Conservation (phyloP, 2,888 invertebrate genomes). For the Marasmarcha lunaedactyla region DNA sequence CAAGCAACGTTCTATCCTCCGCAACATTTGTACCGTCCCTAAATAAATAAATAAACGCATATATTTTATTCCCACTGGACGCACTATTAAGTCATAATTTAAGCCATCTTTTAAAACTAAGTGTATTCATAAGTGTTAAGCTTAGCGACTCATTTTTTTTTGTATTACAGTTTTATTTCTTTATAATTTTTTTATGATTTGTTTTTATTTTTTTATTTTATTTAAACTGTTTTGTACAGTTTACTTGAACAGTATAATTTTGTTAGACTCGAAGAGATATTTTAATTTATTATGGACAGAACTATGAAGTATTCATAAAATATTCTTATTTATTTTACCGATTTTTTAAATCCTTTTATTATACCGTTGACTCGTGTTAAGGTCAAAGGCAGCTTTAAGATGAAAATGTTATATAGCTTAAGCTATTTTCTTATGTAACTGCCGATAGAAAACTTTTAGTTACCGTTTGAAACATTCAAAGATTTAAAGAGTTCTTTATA, state of each 20-base stretch:
- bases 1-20: constrained; percentile 52
- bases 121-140: constrained; percentile 15
- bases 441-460: constrained; percentile 51
- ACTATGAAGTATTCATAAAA: constrained; percentile 36
- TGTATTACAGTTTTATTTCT: constrained; percentile 51
- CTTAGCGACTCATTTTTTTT: constrained; percentile 42
- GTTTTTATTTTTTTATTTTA: constrained; percentile 26
- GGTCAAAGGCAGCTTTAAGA: constrained; percentile 46
- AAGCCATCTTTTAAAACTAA: constrained; percentile 34
- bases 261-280: constrained; percentile 31
- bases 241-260: constrained; percentile 51
- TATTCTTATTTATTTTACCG: constrained; percentile 42
- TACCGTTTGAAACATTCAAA: constrained; percentile 59
- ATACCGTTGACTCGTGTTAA: constrained; percentile 42
- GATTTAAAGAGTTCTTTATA: constrained; percentile 35
- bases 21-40: constrained; percentile 63
- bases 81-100: constrained; percentile 48
- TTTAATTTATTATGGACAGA: constrained; percentile 42
- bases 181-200: constrained; percentile 26
- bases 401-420: constrained; percentile 36
- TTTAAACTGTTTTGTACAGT: constrained; percentile 55
- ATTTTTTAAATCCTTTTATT: constrained; percentile 35
- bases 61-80: constrained; percentile 31
- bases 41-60: constrained; percentile 31
- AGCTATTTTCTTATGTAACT: constrained; percentile 29